Evolutionary conservation across 2,888 invertebrate genomes (phyloP).

Genomic region (Encarsia formosa): DNA sequence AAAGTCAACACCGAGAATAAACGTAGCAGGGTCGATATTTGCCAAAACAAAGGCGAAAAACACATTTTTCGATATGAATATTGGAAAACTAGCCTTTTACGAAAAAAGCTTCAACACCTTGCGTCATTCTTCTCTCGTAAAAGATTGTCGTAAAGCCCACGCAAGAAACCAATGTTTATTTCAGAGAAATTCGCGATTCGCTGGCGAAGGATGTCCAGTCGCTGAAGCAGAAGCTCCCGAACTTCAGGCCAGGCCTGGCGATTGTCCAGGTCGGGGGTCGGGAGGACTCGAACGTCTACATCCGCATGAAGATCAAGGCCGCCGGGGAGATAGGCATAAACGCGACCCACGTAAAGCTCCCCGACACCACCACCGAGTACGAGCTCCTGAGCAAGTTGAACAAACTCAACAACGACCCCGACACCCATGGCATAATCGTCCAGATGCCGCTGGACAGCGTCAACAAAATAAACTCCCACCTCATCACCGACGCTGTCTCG

Average conservation of each 20-base stretch:
- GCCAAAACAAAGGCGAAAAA: no score
- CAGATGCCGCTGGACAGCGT: constrained; percentile 91
- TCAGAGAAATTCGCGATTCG: constrained; percentile 71
- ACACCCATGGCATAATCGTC: constrained; percentile 91
- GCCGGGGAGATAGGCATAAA: constrained; percentile 86
- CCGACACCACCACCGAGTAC: constrained; percentile 73
- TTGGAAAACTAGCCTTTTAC: no score
- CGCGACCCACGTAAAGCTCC: constrained; percentile 75
- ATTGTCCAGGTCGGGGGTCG: constrained; percentile 95
- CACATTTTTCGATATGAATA: no score
- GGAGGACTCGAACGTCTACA: constrained; percentile 98
- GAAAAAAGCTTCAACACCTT: no score
- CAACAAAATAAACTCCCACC: constrained; percentile 77
- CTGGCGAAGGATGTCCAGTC: constrained; percentile 64
- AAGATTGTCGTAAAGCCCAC: no score
- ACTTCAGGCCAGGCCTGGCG: constrained; percentile 74
- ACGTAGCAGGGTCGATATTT: no score
- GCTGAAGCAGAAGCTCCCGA: constrained; percentile 57
- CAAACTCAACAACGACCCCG: constrained; percentile 75
- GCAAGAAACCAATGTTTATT: no score
- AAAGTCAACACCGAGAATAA: no score
- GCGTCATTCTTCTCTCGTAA: no score
- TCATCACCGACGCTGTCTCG: constrained; percentile 81
- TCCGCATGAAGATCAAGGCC: constrained; percentile 90
- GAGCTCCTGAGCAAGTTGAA: constrained; percentile 71